Evolutionary conservation across 2,113 vertebrate species (phyloP).

Genomic region (Macaca fascicularis): DNA sequence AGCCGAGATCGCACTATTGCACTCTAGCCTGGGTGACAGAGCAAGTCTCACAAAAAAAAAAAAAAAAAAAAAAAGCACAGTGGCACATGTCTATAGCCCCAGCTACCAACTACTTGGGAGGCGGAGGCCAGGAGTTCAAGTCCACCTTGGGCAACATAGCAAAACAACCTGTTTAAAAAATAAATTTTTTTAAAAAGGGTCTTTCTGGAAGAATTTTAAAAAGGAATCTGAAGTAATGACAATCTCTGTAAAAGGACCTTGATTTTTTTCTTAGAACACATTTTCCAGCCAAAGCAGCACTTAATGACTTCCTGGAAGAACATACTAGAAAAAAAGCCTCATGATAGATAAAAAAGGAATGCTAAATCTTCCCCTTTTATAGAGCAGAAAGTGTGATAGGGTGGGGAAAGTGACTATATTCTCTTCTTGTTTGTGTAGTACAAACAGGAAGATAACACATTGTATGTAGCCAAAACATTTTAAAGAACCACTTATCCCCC

Average conservation of each 20-base stretch:
- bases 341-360: background rate
- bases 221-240: background rate
- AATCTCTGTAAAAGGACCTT: background rate
- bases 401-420: background rate
- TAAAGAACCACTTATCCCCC: background rate
- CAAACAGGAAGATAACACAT: background rate
- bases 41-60: no score
- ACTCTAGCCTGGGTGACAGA: background rate
- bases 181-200: no score
- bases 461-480: background rate
- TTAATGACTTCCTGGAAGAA: background rate
- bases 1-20: background rate
- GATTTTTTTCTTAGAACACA: background rate
- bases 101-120: no score
- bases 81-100: no score
- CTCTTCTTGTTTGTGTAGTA: background rate
- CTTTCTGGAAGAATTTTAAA: background rate
- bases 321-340: background rate
- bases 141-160: no score
- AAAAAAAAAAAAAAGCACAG: no score
- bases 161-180: no score
- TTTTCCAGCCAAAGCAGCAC: background rate
- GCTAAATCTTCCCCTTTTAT: no score
- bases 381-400: background rate
- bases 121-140: no score